phyloP scores from a whole-genome alignment of 2,888 invertebrate genomes.

The Aphelenchoides bicaudatus region DNA sequence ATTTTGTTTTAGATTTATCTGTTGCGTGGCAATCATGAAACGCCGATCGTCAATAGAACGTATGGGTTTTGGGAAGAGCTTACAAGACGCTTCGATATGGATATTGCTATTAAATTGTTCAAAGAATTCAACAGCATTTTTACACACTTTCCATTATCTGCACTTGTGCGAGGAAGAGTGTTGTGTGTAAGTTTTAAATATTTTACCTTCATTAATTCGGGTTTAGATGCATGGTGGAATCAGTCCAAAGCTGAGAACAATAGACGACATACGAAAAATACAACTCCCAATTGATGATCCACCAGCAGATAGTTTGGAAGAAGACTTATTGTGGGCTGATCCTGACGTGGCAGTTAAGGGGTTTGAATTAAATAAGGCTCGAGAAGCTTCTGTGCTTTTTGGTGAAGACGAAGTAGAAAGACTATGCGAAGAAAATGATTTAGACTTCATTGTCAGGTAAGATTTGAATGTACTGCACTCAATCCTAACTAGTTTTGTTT shows the following conservation, averaged over 20 bases:
- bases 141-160: slow-evolving; percentile 29
- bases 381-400: slow-evolving; percentile 27
- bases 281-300: slow-evolving; percentile 24
- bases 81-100: slow-evolving; percentile 23
- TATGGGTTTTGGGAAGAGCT: slow-evolving; percentile 36
- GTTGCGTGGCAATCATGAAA: slow-evolving; percentile 53
- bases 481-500: no score
- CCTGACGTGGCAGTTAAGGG: slow-evolving; percentile 21
- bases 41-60: slow-evolving; percentile 46
- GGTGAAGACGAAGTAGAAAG: slow-evolving; percentile 29
- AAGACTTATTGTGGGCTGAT: slow-evolving; percentile 31
- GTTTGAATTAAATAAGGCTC: slow-evolving; percentile 25
- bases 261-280: slow-evolving; percentile 27
- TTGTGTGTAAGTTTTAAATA: no score
- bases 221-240: slow-evolving; percentile 36
- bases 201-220: no score
- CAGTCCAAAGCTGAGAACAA: slow-evolving; percentile 24
- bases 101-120: slow-evolving; percentile 26
- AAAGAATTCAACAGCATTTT: slow-evolving; percentile 33
- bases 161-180: slow-evolving; percentile 24
- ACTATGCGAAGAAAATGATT: slow-evolving; percentile 22
- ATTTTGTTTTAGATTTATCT: slow-evolving; percentile 35
- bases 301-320: slow-evolving; percentile 18
- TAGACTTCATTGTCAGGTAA: slow-evolving; percentile 29
- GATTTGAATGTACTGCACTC: no score